phyloP scores from a whole-genome alignment of 2,113 vertebrate genomes.

The Toxostoma redivivum region DNA sequence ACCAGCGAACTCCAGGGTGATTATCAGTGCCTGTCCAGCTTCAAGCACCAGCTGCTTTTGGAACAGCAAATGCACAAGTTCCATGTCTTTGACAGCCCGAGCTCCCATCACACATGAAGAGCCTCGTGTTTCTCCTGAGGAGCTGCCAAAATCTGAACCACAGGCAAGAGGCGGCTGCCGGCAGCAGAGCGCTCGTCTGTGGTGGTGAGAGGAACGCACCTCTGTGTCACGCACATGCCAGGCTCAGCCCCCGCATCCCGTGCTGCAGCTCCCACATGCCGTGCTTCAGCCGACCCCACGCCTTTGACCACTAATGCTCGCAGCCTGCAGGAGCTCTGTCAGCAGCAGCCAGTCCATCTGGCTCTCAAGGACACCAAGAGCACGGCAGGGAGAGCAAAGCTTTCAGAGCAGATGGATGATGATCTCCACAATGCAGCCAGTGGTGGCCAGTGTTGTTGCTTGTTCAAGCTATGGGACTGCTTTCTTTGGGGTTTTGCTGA shows the following conservation, averaged over 20 bases:
- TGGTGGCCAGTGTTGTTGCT: not conserved
- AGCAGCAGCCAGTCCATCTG: not conserved
- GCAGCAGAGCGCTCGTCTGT: not conserved
- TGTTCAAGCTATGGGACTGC: fast-evolving
- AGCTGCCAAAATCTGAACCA: not conserved
- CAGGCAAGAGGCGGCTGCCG: not conserved
- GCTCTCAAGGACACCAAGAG: not conserved
- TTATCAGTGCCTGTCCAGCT: not conserved
- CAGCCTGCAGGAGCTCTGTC: not conserved
- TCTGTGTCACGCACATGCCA: fast-evolving
- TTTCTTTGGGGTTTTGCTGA: not conserved
- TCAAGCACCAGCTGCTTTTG: not conserved
- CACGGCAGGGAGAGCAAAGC: fast-evolving
- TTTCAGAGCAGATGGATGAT: not conserved
- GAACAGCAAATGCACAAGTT: not conserved
- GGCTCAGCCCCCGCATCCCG: not conserved
- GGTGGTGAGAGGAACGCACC: not conserved
- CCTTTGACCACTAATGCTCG: fast-evolving
- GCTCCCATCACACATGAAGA: not conserved
- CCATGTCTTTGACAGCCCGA: fast-evolving
- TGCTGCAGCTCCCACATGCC: not conserved
- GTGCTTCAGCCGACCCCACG: fast-evolving
- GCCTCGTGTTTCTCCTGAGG: not conserved
- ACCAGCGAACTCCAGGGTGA: fast-evolving
- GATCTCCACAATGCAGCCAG: not conserved